Base-by-base conservation (phyloP, 2,113 vertebrate species). In the Struthio camelus region DNA sequence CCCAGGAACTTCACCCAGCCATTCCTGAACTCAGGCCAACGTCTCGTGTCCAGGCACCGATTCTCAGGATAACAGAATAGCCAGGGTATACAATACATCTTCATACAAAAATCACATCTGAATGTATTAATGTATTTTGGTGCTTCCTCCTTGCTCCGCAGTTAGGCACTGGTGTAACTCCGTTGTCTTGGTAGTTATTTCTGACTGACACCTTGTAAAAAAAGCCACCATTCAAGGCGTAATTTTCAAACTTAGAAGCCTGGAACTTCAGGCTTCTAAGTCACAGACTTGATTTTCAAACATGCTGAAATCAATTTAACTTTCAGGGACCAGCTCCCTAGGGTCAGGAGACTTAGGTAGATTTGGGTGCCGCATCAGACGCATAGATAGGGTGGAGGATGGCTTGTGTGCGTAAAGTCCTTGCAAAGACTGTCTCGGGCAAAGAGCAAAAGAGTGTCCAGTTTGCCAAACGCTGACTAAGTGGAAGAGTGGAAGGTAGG, bases 11-110 rank as follows among this genome's bases (percentile, higher is more conserved):
- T 69, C 64, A 46, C 50, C 64, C 42, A 22, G 32, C 51, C 38
- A 32, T 75, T 69, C 34, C 75, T 78, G 59, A 90, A 54, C 48
- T 42, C 27, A 44, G 28, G 14, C 28, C 64, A 84, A 5, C 20
- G 64, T 9, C 32, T 56, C 28, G 32, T n/a, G 30, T 30, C 36
- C 61, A 70, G 53, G 27, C 61, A 62, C 44, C 66, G 50, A 67
- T 80, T 62, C 75, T 51, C 59, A 19, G 78, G 36, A 17, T 8
- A 67, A 54, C 11, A 56, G 62, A 56, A 6, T 22, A 53, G n/a
- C 77, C 66, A 1, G 2, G n/a, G 25, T 28, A 54, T 2, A 1
- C 0, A 0, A 32, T 11, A 23, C 0, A 13, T 22, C 18, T 0
- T 40, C 64, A 32, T 3, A n/a, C 42, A 64, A 28, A 82, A 77